phyloP scores from a whole-genome alignment of 2,797 vertebrate genomes.

The Geotrypetes seraphini region DNA sequence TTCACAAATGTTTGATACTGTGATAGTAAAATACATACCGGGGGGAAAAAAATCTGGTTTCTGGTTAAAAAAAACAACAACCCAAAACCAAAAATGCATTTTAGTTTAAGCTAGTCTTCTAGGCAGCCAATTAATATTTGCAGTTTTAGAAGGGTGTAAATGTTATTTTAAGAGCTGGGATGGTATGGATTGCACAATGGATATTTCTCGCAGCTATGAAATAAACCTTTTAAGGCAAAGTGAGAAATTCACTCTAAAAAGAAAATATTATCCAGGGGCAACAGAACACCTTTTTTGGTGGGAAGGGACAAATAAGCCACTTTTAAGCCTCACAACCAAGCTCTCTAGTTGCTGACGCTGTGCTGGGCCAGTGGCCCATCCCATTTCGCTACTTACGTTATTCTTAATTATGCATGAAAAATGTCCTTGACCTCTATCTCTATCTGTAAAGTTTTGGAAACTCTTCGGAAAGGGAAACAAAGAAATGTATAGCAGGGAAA shows the following conservation, averaged over 20 bases:
- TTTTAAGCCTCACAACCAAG: too few species aligned
- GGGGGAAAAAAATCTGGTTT: constrained; percentile 31
- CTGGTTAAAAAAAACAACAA: too few species aligned
- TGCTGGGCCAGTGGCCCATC: too few species aligned
- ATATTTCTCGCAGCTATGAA: constrained; percentile 29
- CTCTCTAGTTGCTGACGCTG: too few species aligned
- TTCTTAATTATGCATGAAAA: not conserved
- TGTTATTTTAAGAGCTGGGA: constrained; percentile 24
- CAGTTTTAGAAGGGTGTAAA: constrained; percentile 44
- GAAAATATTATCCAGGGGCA: not conserved
- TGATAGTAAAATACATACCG: constrained; percentile 45
- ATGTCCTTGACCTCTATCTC: not conserved
- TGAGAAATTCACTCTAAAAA: constrained; percentile 23
- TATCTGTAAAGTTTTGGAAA: constrained; percentile 15
- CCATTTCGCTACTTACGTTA: too few species aligned
- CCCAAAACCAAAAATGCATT: too few species aligned
- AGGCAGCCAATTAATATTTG: constrained; percentile 43
- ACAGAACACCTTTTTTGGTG: too few species aligned
- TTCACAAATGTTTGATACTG: constrained; percentile 58
- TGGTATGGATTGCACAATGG: constrained; percentile 36
- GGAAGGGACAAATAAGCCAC: too few species aligned
- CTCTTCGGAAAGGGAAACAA: constrained; percentile 7
- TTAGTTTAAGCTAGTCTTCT: too few species aligned
- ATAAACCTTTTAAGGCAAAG: constrained; percentile 59
- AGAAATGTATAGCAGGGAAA: not conserved